Percentiles rank a stretch among this genome's conserved stretches.
These are phyloP conservation scores for Acromyrmex heyeri DNA, from an alignment of 1,140 invertebrate species.

Conservation along the genomic window DNA sequence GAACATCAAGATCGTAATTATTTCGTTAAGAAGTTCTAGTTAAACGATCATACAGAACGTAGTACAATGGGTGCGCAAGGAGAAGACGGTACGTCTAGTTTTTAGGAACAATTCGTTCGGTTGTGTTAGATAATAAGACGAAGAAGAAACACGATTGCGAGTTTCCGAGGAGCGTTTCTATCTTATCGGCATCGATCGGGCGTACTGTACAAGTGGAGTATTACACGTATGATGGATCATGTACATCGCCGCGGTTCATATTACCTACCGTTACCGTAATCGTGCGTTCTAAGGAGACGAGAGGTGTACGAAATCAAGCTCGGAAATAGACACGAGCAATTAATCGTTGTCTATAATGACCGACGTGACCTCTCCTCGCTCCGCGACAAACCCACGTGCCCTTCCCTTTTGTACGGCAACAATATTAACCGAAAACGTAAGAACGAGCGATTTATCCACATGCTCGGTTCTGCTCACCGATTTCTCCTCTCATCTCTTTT, in stretches of 20 bases:
- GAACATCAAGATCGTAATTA: not conserved
- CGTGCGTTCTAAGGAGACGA: not conserved
- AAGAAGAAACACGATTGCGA: slow-evolving; percentile 43
- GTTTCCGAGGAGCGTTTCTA: slow-evolving; percentile 27
- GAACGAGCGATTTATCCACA: not conserved
- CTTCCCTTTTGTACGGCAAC: slow-evolving; percentile 56
- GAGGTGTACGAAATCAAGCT: not conserved
- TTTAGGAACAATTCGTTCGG: slow-evolving; percentile 59
- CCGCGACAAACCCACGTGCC: slow-evolving; percentile 22
- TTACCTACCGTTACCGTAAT: slow-evolving; percentile 9
- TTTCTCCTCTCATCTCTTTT: not conserved
- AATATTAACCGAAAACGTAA: slow-evolving; percentile 19
- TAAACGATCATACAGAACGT: slow-evolving; percentile 58
- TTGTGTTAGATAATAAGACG: slow-evolving; percentile 60
- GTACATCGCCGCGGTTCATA: not conserved
- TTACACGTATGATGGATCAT: slow-evolving; percentile 11
- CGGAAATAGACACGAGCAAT: not conserved
- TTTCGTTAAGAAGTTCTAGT: slow-evolving; percentile 37
- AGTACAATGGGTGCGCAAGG: slow-evolving; percentile 46
- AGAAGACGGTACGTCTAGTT: slow-evolving; percentile 30
- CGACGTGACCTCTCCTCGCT: slow-evolving; percentile 33
- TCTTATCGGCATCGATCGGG: slow-evolving; percentile 64
- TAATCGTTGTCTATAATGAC: slow-evolving; percentile 9
- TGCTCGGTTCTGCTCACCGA: slow-evolving; percentile 24
- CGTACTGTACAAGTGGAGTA: slow-evolving; percentile 68